phyloP scores from a whole-genome alignment of 2,888 invertebrate species.

The Platerodrilus igneus region DNA sequence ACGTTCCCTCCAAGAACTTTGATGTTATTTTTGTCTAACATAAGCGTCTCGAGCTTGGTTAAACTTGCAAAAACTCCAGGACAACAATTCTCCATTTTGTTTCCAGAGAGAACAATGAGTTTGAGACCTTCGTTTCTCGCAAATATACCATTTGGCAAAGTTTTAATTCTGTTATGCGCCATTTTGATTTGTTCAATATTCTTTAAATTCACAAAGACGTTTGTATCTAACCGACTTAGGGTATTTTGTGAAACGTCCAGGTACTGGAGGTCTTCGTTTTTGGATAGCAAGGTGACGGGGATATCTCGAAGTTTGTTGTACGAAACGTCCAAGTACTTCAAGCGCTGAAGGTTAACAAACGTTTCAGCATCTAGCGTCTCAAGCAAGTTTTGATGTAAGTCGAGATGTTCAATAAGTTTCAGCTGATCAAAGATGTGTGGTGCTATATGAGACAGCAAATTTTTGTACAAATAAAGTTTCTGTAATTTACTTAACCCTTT shows the following conservation, averaged over 20 bases:
- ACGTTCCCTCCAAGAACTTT: background rate
- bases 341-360: slow-evolving; percentile 1
- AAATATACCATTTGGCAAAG: background rate
- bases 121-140: background rate
- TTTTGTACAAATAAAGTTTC: slow-evolving; percentile 7
- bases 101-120: background rate
- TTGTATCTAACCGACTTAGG: background rate
- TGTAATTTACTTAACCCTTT: slow-evolving; percentile 2
- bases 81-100: background rate
- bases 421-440: slow-evolving; percentile 1
- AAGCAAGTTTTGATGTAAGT: background rate
- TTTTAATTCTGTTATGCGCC: slow-evolving; percentile 2
- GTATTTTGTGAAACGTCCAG: slow-evolving; percentile 2
- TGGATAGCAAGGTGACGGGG: background rate
- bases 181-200: slow-evolving; percentile 11
- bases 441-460: slow-evolving; percentile 1
- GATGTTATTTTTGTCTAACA: background rate
- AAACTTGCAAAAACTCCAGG: background rate
- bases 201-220: slow-evolving; percentile 1
- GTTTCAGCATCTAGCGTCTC: background rate
- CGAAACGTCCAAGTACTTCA: slow-evolving; percentile 3
- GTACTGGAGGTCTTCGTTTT: background rate
- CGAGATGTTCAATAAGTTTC: background rate
- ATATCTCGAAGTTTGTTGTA: slow-evolving; percentile 4
- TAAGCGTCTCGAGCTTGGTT: background rate